phyloP scores from a whole-genome alignment of 1,140 invertebrate species.

The Heliconius himera region DNA sequence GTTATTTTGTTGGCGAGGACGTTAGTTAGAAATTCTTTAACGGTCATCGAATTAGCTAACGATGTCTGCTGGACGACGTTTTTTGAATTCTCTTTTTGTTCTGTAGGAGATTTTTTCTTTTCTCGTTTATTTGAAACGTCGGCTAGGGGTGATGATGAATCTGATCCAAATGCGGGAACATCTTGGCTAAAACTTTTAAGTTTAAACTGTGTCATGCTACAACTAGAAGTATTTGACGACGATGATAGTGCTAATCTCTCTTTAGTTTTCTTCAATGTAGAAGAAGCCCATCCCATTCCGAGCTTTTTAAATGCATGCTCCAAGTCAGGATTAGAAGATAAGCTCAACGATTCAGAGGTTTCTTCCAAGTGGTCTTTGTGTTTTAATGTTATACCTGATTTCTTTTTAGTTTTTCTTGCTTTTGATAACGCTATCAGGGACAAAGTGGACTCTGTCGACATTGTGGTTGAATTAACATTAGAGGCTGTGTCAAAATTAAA shows the following conservation, averaged over 20 bases:
- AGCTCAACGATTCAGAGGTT: slow-evolving; percentile 73
- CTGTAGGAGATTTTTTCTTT: slow-evolving; percentile 34
- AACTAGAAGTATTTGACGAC: slow-evolving; percentile 83
- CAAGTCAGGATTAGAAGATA: slow-evolving; percentile 79
- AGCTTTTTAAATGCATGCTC: slow-evolving; percentile 84
- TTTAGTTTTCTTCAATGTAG: slow-evolving; percentile 85
- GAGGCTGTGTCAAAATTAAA: slow-evolving; percentile 70
- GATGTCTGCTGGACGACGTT: slow-evolving; percentile 68
- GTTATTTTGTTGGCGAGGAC: slow-evolving; percentile 74
- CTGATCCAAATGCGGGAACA: slow-evolving; percentile 52
- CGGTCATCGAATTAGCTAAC: slow-evolving; percentile 68
- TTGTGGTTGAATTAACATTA: slow-evolving; percentile 65
- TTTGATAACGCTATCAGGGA: slow-evolving; percentile 68
- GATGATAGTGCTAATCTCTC: slow-evolving; percentile 84
- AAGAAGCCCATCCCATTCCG: slow-evolving; percentile 85
- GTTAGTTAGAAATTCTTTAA: slow-evolving; percentile 72
- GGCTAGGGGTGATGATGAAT: slow-evolving; percentile 51
- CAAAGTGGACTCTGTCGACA: slow-evolving; percentile 69
- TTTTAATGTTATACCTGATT: slow-evolving; percentile 42
- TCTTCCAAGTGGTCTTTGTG: slow-evolving; percentile 68
- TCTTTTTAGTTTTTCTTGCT: slow-evolving; percentile 54
- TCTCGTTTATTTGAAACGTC: slow-evolving; percentile 47
- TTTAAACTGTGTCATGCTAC: slow-evolving; percentile 67
- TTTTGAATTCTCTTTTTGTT: slow-evolving; percentile 46
- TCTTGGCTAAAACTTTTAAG: slow-evolving; percentile 56